Evolutionary conservation across 2,888 invertebrate species (phyloP).

Genomic region (Diaprepes abbreviatus): DNA sequence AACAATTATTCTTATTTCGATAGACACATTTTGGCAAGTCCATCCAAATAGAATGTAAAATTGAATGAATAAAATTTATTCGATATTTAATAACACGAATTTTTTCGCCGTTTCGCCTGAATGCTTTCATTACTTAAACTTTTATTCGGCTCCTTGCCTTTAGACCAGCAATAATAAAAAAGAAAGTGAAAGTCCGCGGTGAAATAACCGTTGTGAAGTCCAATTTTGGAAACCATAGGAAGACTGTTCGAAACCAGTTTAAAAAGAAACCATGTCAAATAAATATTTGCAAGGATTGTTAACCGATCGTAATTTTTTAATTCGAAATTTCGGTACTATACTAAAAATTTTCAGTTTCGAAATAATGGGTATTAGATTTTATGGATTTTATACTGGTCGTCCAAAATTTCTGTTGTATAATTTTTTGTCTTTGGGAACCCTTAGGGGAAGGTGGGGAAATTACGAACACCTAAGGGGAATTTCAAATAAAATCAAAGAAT

Average conservation of each 20-base stretch:
- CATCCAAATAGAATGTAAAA: neutral
- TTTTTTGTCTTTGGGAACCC: too few species aligned
- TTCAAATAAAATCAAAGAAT: too few species aligned
- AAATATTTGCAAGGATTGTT: constrained; percentile 26
- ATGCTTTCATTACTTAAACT: constrained; percentile 35
- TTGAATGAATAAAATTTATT: neutral
- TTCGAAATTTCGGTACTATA: neutral
- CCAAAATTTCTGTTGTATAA: too few species aligned
- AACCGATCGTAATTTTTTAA: neutral
- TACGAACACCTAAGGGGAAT: too few species aligned
- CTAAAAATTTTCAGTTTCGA: too few species aligned
- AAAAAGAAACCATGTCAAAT: constrained; percentile 44
- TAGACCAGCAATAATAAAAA: constrained; percentile 34
- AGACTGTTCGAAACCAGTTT: constrained; percentile 39
- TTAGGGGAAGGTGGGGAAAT: too few species aligned
- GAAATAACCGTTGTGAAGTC: constrained; percentile 35
- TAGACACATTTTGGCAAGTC: neutral
- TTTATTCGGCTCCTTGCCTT: constrained; percentile 30
- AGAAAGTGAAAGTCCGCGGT: constrained; percentile 46
- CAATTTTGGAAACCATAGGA: constrained; percentile 45
- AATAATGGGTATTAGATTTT: too few species aligned
- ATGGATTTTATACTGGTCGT: too few species aligned
- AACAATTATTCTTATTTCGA: neutral
- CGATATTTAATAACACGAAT: neutral
- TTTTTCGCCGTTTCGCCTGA: neutral